Base-by-base conservation (phyloP, 2,888 invertebrate genomes). In the Pandemis heparana region DNA sequence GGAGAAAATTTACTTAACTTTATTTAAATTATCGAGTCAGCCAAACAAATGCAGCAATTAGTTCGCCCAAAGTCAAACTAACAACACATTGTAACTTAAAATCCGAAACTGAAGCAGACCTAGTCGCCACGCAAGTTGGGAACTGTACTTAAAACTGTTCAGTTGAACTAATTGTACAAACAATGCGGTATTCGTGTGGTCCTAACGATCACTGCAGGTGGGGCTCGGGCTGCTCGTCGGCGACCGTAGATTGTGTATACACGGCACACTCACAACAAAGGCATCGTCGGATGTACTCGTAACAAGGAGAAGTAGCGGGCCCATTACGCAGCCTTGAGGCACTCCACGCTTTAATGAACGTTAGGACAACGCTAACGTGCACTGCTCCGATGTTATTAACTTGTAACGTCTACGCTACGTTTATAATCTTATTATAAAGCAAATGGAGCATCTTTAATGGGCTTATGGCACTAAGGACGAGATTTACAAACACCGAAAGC, bases 91-190 rank as follows among this genome's bases (percentile, higher is more conserved):
- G 80, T 77, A 78, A 83, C 80, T 81, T 81, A 79, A 80, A 82
- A 85, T 83, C 83, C 79, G 77, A 79, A 83, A 85, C 80, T 77
- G 82, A 83, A 83, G 82, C 81, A 81, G 77, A 78, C 77, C 77
- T 68, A 75, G 78, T 79, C 75, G 75, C 77, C 76, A 71, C 75
- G 75, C 76, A 82, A 86, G 85, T 87, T 87, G 77, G 81, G 79
- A 87, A 87, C 88, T 87, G 79, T 83, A 80, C 83, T 84, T 84
- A 87, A 87, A 90, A 87, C 85, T 84, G 87, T 88, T 88, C 84
- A 85, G 87, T 85, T 87, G 75, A 87, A 89, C 87, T 89, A 91
- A 90, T 88, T 87, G 88, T 85, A 85, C 87, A 88, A 89, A 91
- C 89, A 88, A 83, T 85, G 88, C 83, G 87, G 85, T 82, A 82